Evolutionary conservation across 1,140 invertebrate species (phyloP), one percentile per base, ranked within the genome.

Genomic region (Drosophila sproati): DNA sequence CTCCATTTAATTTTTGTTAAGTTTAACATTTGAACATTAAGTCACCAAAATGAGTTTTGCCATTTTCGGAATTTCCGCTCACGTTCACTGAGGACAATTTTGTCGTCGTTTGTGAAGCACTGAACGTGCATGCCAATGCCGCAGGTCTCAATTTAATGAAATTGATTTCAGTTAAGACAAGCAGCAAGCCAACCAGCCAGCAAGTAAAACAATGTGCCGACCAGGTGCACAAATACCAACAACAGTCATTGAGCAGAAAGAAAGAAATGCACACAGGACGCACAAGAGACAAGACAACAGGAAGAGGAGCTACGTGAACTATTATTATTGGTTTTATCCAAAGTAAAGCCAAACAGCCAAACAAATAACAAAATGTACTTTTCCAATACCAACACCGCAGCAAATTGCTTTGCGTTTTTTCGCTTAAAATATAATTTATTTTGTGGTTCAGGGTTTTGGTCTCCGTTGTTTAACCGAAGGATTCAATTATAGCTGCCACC

Each of bases 401-500:
- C 41, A 73, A 83, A 80, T 66, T 77, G 70, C 68, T 78, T 88
- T 28, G 56, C 43, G 63, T 81, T 75, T 78, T 70, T 82, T 71
- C 70, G 66, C 67, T 82, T 87, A 79, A 75, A 78, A 76, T 78
- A 82, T 82, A 86, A 87, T 77, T 87, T 82, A 41, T 68, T 69
- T 78, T 59, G 77, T 45, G 59, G 75, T 67, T 62, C 4, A 43
- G 48, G 41, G n/a, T 34, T 37, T 59, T 28, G 7, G 43, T 37
- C 34, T 50, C 50, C 48, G 48, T 29, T 68, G 55, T 56, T 77
- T 56, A 79, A 70, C 63, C 85, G 60, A 72, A 72, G 73, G 80
- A 83, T 89, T 88, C 85, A 88, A 88, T 88, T 88, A 88, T 85
- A 82, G 80, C 50, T 71, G 70, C 68, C 64, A 61, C 64, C 66